Evolutionary conservation across 2,797 vertebrate genomes (phyloP).

Genomic region (Myotis myotis): DNA sequence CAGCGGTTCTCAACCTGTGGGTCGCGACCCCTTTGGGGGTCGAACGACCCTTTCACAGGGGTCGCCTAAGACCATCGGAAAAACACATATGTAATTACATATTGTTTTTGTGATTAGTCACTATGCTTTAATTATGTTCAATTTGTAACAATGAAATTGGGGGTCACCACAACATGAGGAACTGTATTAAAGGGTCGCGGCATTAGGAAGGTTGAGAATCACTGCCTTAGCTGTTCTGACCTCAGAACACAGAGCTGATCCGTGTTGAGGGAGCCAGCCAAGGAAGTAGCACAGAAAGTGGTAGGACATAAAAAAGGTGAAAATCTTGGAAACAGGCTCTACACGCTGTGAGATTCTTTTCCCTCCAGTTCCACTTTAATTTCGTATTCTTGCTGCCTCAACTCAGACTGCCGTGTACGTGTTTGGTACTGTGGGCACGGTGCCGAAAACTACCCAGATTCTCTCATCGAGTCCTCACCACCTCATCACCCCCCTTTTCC

Average conservation of each 20-base stretch:
- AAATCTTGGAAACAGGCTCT: neutral
- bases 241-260: neutral
- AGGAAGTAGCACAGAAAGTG: neutral
- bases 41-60: too few species aligned
- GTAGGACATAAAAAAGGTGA: neutral
- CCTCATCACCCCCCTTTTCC: neutral
- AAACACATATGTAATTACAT: too few species aligned
- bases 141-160: too few species aligned
- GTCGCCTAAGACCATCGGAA: too few species aligned
- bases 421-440: neutral
- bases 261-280: neutral
- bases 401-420: fast-evolving
- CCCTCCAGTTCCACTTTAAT: neutral
- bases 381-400: neutral
- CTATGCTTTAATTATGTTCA: too few species aligned
- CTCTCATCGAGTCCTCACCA: neutral
- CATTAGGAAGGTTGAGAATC: too few species aligned
- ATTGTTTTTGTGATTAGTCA: too few species aligned
- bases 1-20: too few species aligned
- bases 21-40: too few species aligned
- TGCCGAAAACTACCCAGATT: neutral
- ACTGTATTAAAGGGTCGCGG: too few species aligned
- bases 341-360: neutral
- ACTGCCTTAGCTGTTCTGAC: neutral
- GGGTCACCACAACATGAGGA: too few species aligned